Percentiles rank a stretch among this genome's conserved stretches.
phyloP scores from a whole-genome alignment of 2,797 vertebrate genomes.

The Bovichtus diacanthus region DNA sequence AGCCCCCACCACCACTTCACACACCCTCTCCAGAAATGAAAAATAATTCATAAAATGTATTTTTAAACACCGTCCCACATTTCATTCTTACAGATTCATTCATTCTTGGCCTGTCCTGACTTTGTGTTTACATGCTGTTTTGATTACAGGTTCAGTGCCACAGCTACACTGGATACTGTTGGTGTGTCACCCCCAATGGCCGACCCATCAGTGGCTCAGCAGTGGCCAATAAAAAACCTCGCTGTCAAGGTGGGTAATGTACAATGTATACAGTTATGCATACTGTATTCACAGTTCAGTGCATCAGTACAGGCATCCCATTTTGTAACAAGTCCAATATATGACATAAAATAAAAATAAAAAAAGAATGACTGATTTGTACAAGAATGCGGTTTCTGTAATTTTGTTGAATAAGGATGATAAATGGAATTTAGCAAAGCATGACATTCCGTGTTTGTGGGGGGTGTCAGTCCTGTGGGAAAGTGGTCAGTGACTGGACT shows the following conservation, averaged over 20 bases:
- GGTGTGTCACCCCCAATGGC: constrained; percentile 96
- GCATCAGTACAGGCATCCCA: background rate
- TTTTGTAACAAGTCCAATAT: constrained; percentile 19
- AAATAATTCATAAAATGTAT: no score
- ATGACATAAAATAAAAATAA: constrained; percentile 17
- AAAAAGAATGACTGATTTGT: constrained; percentile 2
- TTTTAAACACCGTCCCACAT: background rate
- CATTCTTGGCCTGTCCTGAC: background rate
- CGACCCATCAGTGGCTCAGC: constrained; percentile 96
- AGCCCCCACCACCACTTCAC: no score
- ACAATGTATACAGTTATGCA: background rate
- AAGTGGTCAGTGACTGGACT: constrained; percentile 60
- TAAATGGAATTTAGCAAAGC: constrained; percentile 33
- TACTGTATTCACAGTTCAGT: background rate
- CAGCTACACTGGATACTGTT: constrained; percentile 98
- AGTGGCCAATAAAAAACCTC: constrained; percentile 96
- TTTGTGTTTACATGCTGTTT: constrained; percentile 33
- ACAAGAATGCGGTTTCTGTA: constrained; percentile 25
- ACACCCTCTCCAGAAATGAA: no score
- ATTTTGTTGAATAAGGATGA: constrained; percentile 46
- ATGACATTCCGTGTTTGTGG: constrained; percentile 46
- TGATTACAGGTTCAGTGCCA: constrained; percentile 94
- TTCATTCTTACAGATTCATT: constrained; percentile 8
- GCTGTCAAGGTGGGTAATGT: constrained; percentile 90
- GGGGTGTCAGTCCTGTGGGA: constrained; percentile 58